phyloP scores from a whole-genome alignment of 1,140 invertebrate genomes.

The Bombus pascuorum region DNA sequence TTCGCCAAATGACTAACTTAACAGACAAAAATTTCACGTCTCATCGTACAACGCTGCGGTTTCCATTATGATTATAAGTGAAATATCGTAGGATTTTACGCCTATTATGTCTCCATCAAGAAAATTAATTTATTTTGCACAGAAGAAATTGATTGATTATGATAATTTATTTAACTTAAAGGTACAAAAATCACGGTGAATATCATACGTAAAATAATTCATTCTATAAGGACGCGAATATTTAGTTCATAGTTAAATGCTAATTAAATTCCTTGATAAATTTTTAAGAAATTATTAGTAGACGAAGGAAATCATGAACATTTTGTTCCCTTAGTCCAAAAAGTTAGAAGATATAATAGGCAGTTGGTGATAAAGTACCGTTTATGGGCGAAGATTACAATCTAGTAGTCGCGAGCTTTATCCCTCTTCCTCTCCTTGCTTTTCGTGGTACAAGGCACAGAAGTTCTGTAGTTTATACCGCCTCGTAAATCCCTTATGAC shows the following conservation, averaged over 20 bases:
- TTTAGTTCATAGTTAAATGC: background rate
- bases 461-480: slow-evolving; percentile 27
- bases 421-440: background rate
- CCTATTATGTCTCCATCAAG: background rate
- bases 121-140: background rate
- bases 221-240: too few relatives aligned
- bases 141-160: too few relatives aligned
- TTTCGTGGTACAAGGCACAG: background rate
- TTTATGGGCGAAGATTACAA: slow-evolving; percentile 35
- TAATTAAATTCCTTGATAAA: background rate
- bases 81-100: background rate
- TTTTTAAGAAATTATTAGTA: background rate
- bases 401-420: slow-evolving; percentile 13
- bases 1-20: slow-evolving; percentile 30
- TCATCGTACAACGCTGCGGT: background rate
- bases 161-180: too few relatives aligned
- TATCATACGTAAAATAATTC: too few relatives aligned
- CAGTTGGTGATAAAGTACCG: slow-evolving; percentile 15
- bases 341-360: slow-evolving; percentile 7
- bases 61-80: background rate
- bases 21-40: slow-evolving; percentile 2
- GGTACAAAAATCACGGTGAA: too few relatives aligned
- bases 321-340: background rate
- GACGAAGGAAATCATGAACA: background rate
- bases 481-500: slow-evolving; percentile 40